Conservation (phyloP, 2,113 vertebrate species). For the Gallinago undulata region DNA sequence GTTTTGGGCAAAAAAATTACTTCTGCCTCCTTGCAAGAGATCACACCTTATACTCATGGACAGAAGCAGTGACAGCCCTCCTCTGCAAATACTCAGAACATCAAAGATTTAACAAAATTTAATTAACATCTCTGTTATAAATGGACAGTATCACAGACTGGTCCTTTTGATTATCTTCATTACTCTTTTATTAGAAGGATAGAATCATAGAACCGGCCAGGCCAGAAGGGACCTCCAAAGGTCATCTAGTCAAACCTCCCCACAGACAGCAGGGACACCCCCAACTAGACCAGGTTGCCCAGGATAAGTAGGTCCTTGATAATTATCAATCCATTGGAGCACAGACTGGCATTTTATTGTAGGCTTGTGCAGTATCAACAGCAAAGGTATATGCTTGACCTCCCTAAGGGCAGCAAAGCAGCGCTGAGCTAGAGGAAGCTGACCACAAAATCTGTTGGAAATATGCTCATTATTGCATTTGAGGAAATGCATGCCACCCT, state of each 20-base stretch:
- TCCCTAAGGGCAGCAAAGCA: background rate
- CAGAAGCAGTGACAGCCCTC: background rate
- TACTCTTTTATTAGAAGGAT: background rate
- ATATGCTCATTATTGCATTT: background rate
- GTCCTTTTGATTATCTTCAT: background rate
- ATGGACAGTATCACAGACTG: background rate
- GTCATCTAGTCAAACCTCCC: too few relatives aligned
- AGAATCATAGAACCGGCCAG: too few relatives aligned
- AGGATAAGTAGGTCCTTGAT: background rate
- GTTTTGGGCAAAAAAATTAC: background rate
- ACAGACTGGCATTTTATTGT: background rate
- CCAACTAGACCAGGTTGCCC: too few relatives aligned
- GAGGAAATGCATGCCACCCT: background rate
- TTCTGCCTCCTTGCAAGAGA: background rate
- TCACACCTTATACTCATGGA: background rate
- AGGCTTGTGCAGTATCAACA: background rate
- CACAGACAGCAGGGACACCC: too few relatives aligned
- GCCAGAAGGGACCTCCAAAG: too few relatives aligned
- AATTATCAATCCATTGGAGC: background rate
- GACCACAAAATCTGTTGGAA: background rate
- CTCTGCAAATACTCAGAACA: background rate
- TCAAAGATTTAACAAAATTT: background rate
- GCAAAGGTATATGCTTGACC: background rate
- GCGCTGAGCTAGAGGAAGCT: background rate
- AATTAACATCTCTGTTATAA: constrained; percentile 33